Base-by-base conservation (phyloP, 2,888 invertebrate species). In the Tinea pellionella region DNA sequence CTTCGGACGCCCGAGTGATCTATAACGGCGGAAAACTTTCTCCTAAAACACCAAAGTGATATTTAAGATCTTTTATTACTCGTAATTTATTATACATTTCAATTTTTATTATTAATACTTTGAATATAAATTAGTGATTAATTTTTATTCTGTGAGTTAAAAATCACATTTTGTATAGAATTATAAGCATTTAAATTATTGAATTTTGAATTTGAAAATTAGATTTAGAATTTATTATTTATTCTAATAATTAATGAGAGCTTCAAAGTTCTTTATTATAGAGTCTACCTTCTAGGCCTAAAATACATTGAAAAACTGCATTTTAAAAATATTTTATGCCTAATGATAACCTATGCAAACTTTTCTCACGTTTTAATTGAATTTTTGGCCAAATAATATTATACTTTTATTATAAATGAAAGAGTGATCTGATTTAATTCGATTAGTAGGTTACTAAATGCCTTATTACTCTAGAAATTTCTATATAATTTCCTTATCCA, bases 11-110 rank as follows among this genome's bases (percentile, higher is more conserved):
- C 11, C 37, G 9, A 37, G 9, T 37, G 37, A 37, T 37, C 11
- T 37, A 37, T 9, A 37, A 9, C 37, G 37, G 37, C 37, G 37
- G 9, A 37, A 37, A 37, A 37, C 37, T 37, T 37, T 47, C 13
- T 16, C 47, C 47, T 47, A n/a, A 47, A 47, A 72, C 67, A 73
- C 76, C 76, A 72, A 75, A 77, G 76, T 80, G 81, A 81, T 82
- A 80, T 78, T 81, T 57, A 56, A 59, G 55, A 59, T 19, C 9
- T 59, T 55, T 58, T 61, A 60, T 61, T 61, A 62, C 56, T 60
- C 59, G 59, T 58, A 43, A 61, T 19, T 60, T 58, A 60, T 59
- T 58, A 58, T 3, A 15, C 12, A 57, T 13, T 57, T 57, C 24
- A 57, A 57, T 57, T 57, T 32, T 32, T 55, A 16, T 15, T 16